phyloP scores from a whole-genome alignment of 1,140 invertebrate species.

The Odontomachus brunneus region DNA sequence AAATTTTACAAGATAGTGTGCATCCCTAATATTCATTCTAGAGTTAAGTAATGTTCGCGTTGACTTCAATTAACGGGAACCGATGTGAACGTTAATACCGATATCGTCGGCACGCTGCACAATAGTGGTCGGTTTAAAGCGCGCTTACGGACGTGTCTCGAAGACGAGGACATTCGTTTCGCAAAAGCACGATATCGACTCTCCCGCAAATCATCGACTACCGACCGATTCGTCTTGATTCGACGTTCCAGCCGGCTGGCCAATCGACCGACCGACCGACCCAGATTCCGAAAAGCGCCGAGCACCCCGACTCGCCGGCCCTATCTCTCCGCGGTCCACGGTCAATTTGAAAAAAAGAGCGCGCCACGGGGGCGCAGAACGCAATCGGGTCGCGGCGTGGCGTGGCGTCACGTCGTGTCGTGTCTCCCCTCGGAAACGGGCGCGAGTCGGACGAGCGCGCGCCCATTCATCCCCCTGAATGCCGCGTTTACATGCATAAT shows the following conservation, averaged over 20 bases:
- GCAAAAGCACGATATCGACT: no score
- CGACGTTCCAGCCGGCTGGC: conserved; percentile 21
- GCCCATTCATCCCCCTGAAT: conserved; percentile 74
- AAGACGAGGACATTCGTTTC: no score
- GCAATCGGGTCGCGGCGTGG: not conserved
- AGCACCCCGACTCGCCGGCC: no score
- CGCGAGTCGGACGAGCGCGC: conserved; percentile 65
- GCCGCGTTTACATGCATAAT: conserved; percentile 77
- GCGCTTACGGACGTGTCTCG: no score
- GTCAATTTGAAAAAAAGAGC: conserved; percentile 2
- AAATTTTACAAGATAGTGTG: no score
- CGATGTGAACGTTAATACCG: no score
- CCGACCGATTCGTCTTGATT: conserved; percentile 58
- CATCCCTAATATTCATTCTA: no score
- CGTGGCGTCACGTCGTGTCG: not conserved
- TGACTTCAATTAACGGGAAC: no score
- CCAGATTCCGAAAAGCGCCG: not conserved
- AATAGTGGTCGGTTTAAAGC: no score
- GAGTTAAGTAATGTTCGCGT: no score
- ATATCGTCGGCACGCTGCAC: no score
- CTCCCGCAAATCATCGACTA: conserved; percentile 8
- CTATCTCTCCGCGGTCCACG: not conserved
- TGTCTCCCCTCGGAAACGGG: conserved; percentile 35
- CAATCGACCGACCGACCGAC: conserved; percentile 28
- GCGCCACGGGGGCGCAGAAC: not conserved